Evolutionary conservation across 2,797 vertebrate species (phyloP), one percentile per base, ranked within the genome.

Genomic region (Fundulus diaphanus): DNA sequence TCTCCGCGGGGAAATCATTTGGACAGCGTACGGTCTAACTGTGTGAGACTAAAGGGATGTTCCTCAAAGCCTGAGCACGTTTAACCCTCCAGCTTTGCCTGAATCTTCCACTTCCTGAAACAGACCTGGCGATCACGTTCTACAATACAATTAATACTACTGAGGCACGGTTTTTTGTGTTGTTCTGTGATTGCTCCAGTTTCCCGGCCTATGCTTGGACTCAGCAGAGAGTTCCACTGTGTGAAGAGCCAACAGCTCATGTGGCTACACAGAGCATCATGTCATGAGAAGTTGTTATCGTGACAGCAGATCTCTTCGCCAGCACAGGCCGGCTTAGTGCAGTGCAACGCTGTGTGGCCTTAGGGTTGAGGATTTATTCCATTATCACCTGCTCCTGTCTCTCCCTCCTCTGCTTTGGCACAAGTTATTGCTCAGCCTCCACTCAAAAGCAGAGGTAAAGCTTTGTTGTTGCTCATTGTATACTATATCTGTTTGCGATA

Each of bases 1-100:
- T 80, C 79, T 83, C 81, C 79, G 78, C 2, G 22, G 75, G 83
- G 86, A 85, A 92, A 90, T 91, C 79, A 88, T 88, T 84, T 85
- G 85, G 83, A 86, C 84, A 78, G 83, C 68, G 83, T 77, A 46
- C 82, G 73, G 63, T 82, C 87, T 85, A 80, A 88, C 80, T 74
- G 65, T 33, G 81, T 80, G 78, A 81, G 74, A 79, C 70, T 66
- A 72, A 68, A 57, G 78, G 33, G 15, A 80, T 81, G 78, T 46
- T 33, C 85, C 86, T 80, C 46, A 7, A 44, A 37, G 75, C 42
- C 72, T 75, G 56, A 31, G 51, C 72, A 22, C 66, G 78, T 70
- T 74, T 67, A 68, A 73, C 33, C 85, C 68, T 73, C 44, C 31
- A 74, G 77, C 46, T 42, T 78, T 63, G 5, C 61, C 54, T 20